Base-by-base conservation (phyloP, 2,888 invertebrate species). In the Gibbula magus region DNA sequence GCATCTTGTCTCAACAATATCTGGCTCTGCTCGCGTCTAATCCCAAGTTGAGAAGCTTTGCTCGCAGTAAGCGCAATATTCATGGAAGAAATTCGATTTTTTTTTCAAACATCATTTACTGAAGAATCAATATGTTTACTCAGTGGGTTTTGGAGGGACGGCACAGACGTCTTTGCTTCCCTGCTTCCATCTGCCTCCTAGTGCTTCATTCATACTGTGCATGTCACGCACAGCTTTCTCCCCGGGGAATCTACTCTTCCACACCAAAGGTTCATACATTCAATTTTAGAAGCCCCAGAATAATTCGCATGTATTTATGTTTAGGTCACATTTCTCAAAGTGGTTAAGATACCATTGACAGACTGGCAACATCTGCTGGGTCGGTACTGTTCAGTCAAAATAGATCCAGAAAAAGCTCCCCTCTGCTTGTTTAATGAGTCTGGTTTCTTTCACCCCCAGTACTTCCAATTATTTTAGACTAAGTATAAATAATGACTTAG, bases 101-200 rank as follows among this genome's bases (percentile, higher is more conserved):
- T 25, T 61, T 61, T 61, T n/a, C 61, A 29, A 61, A 61, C 61
- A 61, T 61, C 61, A 61, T 61, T 61, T 61, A 61, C 61, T 61
- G 61, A 29, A 5, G 29, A 29, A 61, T 61, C 61, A 61, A 61
- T 61, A 61, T 61, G 29, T 61, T 25, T 25, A 61, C 61, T 10
- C 22, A 61, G 13, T 3, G 61, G 61, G 61, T 13, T 29, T 61
- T 61, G 18, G 10, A 45, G 45, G 45, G 1, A 45, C 13, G 45
- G 45, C 13, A 45, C 8, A 45, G 45, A 10, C 45, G 1, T 10
- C 45, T 45, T 45, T 45, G 10, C 13, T 45, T 45, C 45, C 8
- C 13, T 45, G 1, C 45, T 45, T 45, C 45, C 5, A 45, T 8
- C 45, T 45, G 45, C 45, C 13, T 45, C 45, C 13, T 45, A 2